phyloP scores from a whole-genome alignment of 92 coral and sea anemone species.

The Zoanthus gigantus region DNA sequence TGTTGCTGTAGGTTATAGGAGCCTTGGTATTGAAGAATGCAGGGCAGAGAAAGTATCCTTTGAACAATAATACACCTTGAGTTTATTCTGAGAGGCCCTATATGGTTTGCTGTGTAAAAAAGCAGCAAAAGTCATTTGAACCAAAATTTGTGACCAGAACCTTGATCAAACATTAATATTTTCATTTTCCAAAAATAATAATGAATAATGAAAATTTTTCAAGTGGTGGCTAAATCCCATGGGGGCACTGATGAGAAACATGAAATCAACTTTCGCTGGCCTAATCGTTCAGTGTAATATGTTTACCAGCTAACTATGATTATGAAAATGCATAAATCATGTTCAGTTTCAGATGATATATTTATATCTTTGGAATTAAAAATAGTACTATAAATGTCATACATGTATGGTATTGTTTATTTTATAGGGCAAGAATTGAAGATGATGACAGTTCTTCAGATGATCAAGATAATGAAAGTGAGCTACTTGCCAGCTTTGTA shows the following conservation, averaged over 20 bases:
- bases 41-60: slow-evolving; percentile 12
- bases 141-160: too few relatives aligned
- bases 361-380: not conserved
- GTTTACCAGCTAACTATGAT: not conserved
- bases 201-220: too few relatives aligned
- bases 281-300: not conserved
- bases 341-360: too few relatives aligned
- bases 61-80: not conserved
- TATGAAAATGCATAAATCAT: not conserved
- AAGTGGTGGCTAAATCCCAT: not conserved
- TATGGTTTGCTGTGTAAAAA: not conserved
- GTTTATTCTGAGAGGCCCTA: not conserved
- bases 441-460: slow-evolving; percentile 5
- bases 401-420: not conserved
- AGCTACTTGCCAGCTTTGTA: slow-evolving; percentile 19
- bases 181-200: not conserved
- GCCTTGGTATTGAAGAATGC: slow-evolving; percentile 19
- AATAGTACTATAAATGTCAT: not conserved
- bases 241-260: not conserved
- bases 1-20: slow-evolving; percentile 17
- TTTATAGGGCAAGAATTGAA: not conserved
- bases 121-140: not conserved
- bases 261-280: too few relatives aligned
- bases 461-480: slow-evolving; percentile 18
- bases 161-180: too few relatives aligned